Evolutionary conservation across 2,113 vertebrate genomes (phyloP).

Genomic region (Anguilla rostrata): DNA sequence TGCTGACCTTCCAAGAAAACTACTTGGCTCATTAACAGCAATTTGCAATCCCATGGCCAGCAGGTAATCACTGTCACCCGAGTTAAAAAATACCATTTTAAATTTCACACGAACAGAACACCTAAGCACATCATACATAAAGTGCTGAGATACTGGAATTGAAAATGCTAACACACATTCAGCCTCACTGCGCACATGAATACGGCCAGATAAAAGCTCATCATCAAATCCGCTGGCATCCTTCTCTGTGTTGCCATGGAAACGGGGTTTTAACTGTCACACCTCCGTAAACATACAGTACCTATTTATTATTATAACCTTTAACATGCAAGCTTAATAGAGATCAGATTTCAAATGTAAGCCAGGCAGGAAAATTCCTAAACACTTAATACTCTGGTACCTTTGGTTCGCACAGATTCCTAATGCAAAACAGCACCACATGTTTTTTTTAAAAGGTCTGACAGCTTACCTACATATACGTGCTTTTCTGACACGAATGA

Average conservation of each 20-base stretch:
- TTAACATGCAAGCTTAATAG: constrained; percentile 53
- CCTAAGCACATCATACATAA: constrained; percentile 40
- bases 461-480: constrained; percentile 5
- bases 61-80: background rate
- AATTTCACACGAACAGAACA: constrained; percentile 19
- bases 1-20: background rate
- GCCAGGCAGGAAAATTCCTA: constrained; percentile 19
- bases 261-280: background rate
- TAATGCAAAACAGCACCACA: constrained; percentile 40
- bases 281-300: constrained; percentile 29
- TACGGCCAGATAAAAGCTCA: constrained; percentile 44
- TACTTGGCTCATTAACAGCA: background rate
- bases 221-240: constrained; percentile 10
- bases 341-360: constrained; percentile 24
- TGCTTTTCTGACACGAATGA: background rate
- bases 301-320: constrained; percentile 32
- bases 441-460: constrained; percentile 37
- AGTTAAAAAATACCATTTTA: background rate
- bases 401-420: constrained; percentile 48
- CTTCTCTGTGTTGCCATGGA: background rate
- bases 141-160: constrained; percentile 33
- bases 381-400: background rate
- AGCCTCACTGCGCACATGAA: constrained; percentile 9
- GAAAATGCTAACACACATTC: constrained; percentile 37
- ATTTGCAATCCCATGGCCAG: background rate